Evolutionary conservation across 2,888 invertebrate species (phyloP), one percentile per base, ranked within the genome.

Genomic region (Chrysolina haemoptera): DNA sequence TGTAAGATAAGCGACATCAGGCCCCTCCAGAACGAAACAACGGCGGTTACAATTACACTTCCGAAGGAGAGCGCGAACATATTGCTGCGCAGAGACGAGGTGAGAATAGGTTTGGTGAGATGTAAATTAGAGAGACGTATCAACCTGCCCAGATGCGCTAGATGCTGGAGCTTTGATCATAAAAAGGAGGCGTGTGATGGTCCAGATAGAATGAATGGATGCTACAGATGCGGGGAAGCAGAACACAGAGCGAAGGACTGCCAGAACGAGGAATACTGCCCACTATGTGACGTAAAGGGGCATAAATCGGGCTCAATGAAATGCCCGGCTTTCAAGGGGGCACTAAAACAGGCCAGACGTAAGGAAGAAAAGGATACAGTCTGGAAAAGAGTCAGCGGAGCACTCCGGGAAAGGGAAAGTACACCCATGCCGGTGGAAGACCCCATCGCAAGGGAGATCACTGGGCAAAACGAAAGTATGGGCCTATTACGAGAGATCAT

Each of bases 241-340:
- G 55, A 35, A 0, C 59, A 70, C 20, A 55, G 1, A 22, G 59
- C 43, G 0, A 10, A 4, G 1, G 62, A 50, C 8, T 70, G 70
- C 27, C 8, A 2, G 1, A 8, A n/a, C 1, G 53, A 50, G 43
- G 20, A 55, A 12, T 55, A 70, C 27, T 70, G 70, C 43, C 55
- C 46, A 1, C 14, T 55, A 18, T 70, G 70, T 12, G 20, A 35
- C 5, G 20, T 41, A 43, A 46, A 53, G 16, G 70, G 65, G 1
- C 70, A 70, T 41, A 65, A 43, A 48, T 64, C 27, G 12, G 65
- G 22, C 3, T 18, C 10, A 35, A 27, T 27, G 20, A 43, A 20
- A 11, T 70, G 70, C 59, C 41, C 43, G 68, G 76, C 78, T 2
- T 73, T 70, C 27, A 65, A 59, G 59, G 22, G 43, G 18, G 55